These are phyloP conservation scores for Coilia nasus DNA, from an alignment of 2,797 vertebrate species.

Conservation along the genomic window DNA sequence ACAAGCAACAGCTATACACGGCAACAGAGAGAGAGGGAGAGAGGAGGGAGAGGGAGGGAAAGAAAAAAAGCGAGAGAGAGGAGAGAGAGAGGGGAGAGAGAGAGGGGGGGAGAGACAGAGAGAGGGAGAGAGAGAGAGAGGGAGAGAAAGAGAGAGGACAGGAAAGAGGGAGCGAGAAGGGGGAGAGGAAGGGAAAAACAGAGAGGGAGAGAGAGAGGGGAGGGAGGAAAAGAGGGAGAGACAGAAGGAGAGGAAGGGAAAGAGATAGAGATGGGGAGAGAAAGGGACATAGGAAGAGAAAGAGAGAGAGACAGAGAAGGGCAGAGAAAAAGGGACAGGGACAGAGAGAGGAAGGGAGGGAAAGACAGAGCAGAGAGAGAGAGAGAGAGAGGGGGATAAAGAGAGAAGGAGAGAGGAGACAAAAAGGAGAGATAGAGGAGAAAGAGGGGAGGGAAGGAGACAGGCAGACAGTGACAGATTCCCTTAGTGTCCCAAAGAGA, in stretches of 20 bases:
- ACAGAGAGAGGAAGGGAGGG: neutral
- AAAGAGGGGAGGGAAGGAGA: neutral
- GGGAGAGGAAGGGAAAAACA: conserved; percentile 16
- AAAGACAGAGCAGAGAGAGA: neutral
- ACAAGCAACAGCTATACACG: no score
- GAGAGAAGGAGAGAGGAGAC: neutral
- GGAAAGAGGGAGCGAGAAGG: neutral
- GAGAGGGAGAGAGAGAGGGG: conserved; percentile 24
- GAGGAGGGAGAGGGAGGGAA: no score
- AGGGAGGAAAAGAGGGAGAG: conserved; percentile 26
- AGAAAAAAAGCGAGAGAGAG: no score
- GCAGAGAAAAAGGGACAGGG: neutral
- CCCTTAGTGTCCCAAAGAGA: neutral
- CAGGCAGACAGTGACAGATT: neutral
- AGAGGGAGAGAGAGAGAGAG: no score
- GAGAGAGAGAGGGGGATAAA: neutral
- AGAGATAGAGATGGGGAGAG: no score
- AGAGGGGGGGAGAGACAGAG: no score
- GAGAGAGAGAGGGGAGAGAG: no score
- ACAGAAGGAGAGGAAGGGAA: neutral
- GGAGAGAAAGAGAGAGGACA: no score
- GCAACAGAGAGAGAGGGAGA: no score
- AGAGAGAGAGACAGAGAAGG: no score
- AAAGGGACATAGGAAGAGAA: no score
- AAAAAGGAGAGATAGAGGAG: neutral